Conservation (phyloP, 2,113 vertebrate species). For the Tachysurus fulvidraco region DNA sequence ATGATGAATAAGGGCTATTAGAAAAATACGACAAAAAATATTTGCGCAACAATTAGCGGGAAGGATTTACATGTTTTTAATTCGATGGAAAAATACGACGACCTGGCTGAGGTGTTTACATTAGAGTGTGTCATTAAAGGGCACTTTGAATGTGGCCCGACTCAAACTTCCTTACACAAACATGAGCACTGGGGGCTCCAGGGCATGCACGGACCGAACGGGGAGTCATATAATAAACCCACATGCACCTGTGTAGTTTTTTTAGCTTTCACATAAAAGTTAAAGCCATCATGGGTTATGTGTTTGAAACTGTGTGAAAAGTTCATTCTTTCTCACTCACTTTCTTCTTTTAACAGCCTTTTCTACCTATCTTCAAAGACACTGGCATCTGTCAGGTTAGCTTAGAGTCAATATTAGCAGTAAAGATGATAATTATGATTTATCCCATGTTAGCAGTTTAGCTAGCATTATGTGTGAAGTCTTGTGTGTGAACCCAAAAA, state of each 20-base stretch:
- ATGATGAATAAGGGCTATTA: constrained; percentile 68
- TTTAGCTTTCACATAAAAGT: constrained; percentile 31
- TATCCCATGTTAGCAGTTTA: not conserved
- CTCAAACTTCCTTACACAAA: constrained; percentile 61
- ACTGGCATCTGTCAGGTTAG: not conserved
- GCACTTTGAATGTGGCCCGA: constrained; percentile 32
- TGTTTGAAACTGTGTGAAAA: not conserved
- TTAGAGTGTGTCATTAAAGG: constrained; percentile 54
- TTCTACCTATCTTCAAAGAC: not conserved
- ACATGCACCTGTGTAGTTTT: constrained; percentile 47
- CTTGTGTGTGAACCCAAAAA: too few relatives aligned
- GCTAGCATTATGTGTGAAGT: not conserved
- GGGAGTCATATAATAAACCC: constrained; percentile 24
- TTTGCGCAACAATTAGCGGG: constrained; percentile 68
- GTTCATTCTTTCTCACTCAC: not conserved
- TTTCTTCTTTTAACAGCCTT: not conserved
- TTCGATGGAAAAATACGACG: constrained; percentile 62
- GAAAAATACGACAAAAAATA: constrained; percentile 63
- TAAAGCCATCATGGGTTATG: not conserved
- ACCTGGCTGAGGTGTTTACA: constrained; percentile 59
- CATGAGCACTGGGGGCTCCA: constrained; percentile 44
- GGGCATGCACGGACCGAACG: constrained; percentile 28
- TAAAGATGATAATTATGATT: not conserved
- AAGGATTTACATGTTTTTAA: constrained; percentile 63
- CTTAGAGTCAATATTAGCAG: not conserved